A percentile compares a stretch with the other conserved stretches of the same genome.
Evolutionary conservation across 2,113 vertebrate species (phyloP).

Genomic region (Cochlearius cochlearius): DNA sequence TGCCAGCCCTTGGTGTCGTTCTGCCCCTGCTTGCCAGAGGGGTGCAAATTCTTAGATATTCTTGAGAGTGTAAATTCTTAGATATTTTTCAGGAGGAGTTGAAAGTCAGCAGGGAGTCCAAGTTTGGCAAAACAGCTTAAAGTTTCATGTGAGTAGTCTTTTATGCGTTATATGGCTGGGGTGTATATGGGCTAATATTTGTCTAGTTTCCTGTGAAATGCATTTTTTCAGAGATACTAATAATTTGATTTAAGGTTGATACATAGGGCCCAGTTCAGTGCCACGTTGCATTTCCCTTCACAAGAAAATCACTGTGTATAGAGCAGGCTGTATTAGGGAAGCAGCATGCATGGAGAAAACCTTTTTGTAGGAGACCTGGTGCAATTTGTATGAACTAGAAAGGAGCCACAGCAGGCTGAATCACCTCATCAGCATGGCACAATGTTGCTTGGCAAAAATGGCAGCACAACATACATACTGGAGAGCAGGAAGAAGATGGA

Average conservation of each 20-base stretch:
- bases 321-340: neutral
- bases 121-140: neutral
- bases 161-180: neutral
- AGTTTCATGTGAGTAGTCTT: neutral
- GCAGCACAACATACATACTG: neutral
- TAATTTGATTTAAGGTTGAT: neutral
- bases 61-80: neutral
- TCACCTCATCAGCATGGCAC: neutral
- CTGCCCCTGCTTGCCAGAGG: neutral
- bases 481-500: neutral
- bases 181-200: neutral
- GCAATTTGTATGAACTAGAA: neutral
- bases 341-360: too few relatives aligned
- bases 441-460: neutral
- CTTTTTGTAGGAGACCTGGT: neutral
- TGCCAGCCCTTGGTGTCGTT: neutral
- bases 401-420: neutral
- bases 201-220: neutral
- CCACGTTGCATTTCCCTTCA: neutral
- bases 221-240: neutral
- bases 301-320: neutral
- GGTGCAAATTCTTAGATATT: neutral
- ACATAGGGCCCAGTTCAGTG: neutral
- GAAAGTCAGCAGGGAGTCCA: neutral
- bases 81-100: neutral